Conservation (phyloP, 1,140 invertebrate species). For the Gryon sp. region DNA sequence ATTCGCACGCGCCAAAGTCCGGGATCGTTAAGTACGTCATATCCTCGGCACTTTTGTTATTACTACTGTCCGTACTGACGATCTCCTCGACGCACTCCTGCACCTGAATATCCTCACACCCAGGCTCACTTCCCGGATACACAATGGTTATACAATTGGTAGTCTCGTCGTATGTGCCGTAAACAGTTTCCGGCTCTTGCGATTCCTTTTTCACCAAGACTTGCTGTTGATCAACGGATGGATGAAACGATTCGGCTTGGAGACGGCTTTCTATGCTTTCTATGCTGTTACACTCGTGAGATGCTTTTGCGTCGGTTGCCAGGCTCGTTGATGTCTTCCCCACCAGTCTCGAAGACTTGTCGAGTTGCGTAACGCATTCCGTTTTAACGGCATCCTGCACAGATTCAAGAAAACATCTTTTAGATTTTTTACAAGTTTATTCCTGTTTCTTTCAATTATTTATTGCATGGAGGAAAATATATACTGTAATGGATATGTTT, state of each 20-base stretch:
- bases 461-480: constrained; percentile 43
- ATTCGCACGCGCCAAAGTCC: constrained; percentile 64
- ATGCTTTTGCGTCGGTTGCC: constrained; percentile 85
- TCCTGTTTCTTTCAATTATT: constrained; percentile 32
- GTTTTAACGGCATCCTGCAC: constrained; percentile 58
- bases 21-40: constrained; percentile 29
- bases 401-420: constrained; percentile 40
- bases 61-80: constrained; percentile 57
- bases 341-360: constrained; percentile 83
- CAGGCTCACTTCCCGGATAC: constrained; percentile 81
- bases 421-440: constrained; percentile 48
- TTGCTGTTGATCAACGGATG: neutral
- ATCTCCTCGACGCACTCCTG: constrained; percentile 74
- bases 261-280: constrained; percentile 40
- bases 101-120: constrained; percentile 73
- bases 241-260: too few species aligned
- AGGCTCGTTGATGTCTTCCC: constrained; percentile 88
- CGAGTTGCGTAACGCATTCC: constrained; percentile 66
- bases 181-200: constrained; percentile 77
- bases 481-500: neutral
- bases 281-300: too few species aligned
- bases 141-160: constrained; percentile 87
- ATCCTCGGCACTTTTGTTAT: constrained; percentile 38
- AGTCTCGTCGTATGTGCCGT: constrained; percentile 85
- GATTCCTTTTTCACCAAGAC: constrained; percentile 71